These are phyloP conservation scores for Hemiscyllium ocellatum DNA, from an alignment of 2,113 vertebrate species.

Conservation along the genomic window DNA sequence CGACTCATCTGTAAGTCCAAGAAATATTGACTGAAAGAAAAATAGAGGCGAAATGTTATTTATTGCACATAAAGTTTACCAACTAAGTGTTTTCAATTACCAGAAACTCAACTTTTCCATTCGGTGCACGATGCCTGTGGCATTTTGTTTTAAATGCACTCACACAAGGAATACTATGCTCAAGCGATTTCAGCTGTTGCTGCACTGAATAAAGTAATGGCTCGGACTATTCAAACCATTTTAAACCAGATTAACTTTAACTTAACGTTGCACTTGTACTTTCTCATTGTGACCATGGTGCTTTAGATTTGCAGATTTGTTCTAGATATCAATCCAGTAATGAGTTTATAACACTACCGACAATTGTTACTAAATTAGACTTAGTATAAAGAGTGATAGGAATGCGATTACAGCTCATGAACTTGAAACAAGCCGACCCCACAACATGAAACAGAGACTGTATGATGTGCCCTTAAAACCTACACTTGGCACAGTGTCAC, in stretches of 20 bases:
- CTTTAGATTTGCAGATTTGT: neutral
- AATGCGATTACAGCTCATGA: neutral
- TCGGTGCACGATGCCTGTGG: neutral
- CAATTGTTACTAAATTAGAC: constrained; percentile 3
- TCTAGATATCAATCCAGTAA: neutral
- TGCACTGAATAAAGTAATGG: neutral
- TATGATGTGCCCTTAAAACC: neutral
- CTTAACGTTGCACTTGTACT: neutral
- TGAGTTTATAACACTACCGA: neutral
- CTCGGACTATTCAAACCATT: neutral
- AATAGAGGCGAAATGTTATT: neutral
- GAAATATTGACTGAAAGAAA: neutral
- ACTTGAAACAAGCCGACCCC: neutral
- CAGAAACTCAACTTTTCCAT: neutral
- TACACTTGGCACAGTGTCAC: neutral
- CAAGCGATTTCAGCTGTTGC: neutral
- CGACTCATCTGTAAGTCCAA: neutral
- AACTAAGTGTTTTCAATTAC: neutral
- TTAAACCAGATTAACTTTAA: neutral
- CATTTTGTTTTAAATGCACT: neutral
- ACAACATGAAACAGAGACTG: neutral
- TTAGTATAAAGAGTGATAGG: neutral
- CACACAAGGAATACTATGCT: neutral
- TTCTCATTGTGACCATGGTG: neutral
- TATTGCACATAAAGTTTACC: neutral